phyloP scores from a whole-genome alignment of 2,888 invertebrate species.

The Synergus laeviventris region DNA sequence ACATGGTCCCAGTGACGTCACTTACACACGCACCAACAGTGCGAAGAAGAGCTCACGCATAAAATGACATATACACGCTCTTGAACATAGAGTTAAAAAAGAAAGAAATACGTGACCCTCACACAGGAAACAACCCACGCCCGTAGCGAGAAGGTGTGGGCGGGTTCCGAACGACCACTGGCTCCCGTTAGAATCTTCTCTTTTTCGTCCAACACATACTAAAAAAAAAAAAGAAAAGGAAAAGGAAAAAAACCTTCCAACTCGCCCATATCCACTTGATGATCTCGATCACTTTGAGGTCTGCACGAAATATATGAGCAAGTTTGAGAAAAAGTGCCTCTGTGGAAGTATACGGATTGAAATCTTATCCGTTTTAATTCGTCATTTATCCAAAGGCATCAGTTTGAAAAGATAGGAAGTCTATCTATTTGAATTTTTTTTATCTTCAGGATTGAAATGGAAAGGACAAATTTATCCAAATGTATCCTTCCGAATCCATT shows the following conservation, averaged over 20 bases:
- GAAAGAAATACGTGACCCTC: constrained; percentile 62
- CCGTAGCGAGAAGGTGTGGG: constrained; percentile 49
- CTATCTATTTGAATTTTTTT: too few species aligned
- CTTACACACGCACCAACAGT: constrained; percentile 33
- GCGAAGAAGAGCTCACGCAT: constrained; percentile 40
- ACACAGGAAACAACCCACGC: constrained; percentile 68
- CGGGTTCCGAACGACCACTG: constrained; percentile 45
- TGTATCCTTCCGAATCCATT: too few species aligned
- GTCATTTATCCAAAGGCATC: too few species aligned
- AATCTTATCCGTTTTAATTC: too few species aligned
- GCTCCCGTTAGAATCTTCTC: constrained; percentile 50
- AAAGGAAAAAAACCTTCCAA: neutral
- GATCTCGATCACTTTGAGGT: neutral
- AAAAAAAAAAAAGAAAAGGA: neutral
- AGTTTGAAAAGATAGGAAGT: too few species aligned
- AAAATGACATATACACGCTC: constrained; percentile 46
- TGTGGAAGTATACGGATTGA: too few species aligned
- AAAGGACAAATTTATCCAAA: too few species aligned
- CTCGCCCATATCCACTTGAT: constrained; percentile 6
- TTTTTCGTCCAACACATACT: constrained; percentile 1
- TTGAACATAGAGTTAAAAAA: constrained; percentile 45
- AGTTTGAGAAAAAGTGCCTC: too few species aligned
- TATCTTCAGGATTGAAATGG: too few species aligned
- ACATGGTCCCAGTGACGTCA: constrained; percentile 47
- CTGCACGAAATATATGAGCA: neutral